Conservation (phyloP, 2,888 invertebrate species). For the Ptilodon capucinus region DNA sequence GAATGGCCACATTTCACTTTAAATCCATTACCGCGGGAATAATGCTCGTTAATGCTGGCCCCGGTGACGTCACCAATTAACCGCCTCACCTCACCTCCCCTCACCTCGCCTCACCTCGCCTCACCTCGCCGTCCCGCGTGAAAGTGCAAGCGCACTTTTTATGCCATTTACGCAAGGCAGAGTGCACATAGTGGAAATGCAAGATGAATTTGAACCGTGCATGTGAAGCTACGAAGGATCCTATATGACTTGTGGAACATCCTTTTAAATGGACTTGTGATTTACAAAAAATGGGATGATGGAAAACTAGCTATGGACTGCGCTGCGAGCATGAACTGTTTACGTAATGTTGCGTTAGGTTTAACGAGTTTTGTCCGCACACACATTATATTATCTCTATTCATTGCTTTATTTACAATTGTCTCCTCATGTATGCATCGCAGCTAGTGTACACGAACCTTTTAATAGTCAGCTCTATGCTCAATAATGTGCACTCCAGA, state of each 20-base stretch:
- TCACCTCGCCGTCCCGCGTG: neutral
- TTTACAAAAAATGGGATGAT: too few relatives aligned
- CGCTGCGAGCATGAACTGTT: too few relatives aligned
- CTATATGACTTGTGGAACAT: neutral
- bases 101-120: too few relatives aligned
- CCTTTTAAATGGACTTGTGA: too few relatives aligned
- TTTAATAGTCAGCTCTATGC: neutral
- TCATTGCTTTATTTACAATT: neutral
- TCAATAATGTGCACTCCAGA: neutral
- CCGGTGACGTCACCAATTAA: conserved; percentile 19
- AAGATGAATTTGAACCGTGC: neutral
- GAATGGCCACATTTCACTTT: conserved; percentile 1
- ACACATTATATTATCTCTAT: too few relatives aligned
- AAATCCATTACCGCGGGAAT: conserved; percentile 1
- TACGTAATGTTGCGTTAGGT: too few relatives aligned
- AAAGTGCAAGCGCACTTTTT: conserved; percentile 1
- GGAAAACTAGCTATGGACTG: too few relatives aligned
- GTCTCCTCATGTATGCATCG: neutral
- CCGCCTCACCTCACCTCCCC: neutral
- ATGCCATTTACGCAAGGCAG: neutral
- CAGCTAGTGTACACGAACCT: neutral
- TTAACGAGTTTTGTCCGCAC: too few relatives aligned
- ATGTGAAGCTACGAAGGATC: neutral
- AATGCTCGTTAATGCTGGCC: conserved; percentile 14
- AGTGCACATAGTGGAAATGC: neutral